Evolutionary conservation across 2,113 vertebrate species (phyloP), one percentile per base, ranked within the genome.

Genomic region (Anas platyrhynchos): DNA sequence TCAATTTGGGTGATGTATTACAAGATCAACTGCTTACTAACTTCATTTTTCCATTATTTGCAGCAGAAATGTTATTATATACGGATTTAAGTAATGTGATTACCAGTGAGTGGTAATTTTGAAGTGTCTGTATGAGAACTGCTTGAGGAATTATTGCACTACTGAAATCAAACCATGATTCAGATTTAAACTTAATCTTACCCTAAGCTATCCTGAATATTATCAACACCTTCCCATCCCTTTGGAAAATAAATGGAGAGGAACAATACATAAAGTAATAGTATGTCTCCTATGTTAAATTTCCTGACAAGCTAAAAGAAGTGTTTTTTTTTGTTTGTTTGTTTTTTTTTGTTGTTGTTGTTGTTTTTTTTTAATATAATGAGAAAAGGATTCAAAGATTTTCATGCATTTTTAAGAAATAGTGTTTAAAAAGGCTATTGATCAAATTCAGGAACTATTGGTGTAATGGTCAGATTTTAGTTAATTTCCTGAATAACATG

Each of bases 61-160:
- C 38, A 68, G 43, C 22, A 89, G 55, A 86, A 93, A 83, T 95
- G 4, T 72, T 94, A 78, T 90, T 95, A 88, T 76, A 69, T 86
- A 78, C 72, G 80, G 92, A 84, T 86, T 95, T 95, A 32, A 48
- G 56, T 74, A 93, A 96, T 43, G 46, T 52, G 89, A 84, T 93
- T 95, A 93, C 34, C 26, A 52, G 34, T 34, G 44, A 94, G 83
- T 67, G 61, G 72, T 91, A 81, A 95, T 95, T 93, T 78, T 86
- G 65, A 88, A 90, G 18, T 83, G 90, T 86, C 38, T 90, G 26
- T 80, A 43, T 93, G 85, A 81, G 75, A 94, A 71, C 59, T 88
- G 54, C 83, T 93, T 48, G 48, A 95, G 61, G 76, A 96, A 72
- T 88, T 83, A 67, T 16, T 89, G 67, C 55, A 27, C 41, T 83